These are phyloP conservation scores for Drosophila ironensis DNA, from an alignment of 1,140 invertebrate genomes.

Conservation along the genomic window DNA sequence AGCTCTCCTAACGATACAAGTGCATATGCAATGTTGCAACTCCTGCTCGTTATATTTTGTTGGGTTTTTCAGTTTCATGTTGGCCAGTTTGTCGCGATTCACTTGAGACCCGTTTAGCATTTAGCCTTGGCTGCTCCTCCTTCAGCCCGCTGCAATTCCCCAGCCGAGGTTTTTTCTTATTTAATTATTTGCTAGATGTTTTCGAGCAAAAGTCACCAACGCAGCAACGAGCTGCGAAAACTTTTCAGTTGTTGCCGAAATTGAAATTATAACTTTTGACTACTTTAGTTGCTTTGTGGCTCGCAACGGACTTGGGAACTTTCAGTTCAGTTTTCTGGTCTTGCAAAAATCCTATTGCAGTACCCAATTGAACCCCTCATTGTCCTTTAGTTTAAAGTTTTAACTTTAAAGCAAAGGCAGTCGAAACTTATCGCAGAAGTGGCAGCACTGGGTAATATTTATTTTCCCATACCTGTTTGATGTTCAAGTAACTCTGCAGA, in stretches of 20 bases:
- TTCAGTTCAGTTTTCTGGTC: neutral
- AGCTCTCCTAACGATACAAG: conserved; percentile 46
- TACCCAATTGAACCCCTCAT: conserved; percentile 1
- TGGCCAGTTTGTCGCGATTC: conserved; percentile 56
- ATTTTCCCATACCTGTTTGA: no score
- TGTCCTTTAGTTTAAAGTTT: no score
- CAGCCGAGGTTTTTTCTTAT: conserved; percentile 36
- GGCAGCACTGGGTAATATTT: no score
- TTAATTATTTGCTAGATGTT: conserved; percentile 64
- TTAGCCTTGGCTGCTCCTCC: conserved; percentile 47
- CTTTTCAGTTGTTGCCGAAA: conserved; percentile 56
- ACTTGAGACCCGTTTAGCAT: conserved; percentile 69
- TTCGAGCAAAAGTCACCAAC: conserved; percentile 45
- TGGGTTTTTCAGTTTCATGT: conserved; percentile 3
- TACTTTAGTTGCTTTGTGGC: conserved; percentile 23
- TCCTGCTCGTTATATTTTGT: conserved; percentile 19
- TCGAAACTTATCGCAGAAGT: no score
- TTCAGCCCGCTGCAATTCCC: neutral
- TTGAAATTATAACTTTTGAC: conserved; percentile 68
- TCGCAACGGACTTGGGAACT: neutral
- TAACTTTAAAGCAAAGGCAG: neutral
- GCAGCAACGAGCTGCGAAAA: conserved; percentile 45
- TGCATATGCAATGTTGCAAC: conserved; percentile 64
- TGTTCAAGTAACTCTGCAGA: no score
- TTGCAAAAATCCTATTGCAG: neutral